Evolutionary conservation across 2,113 vertebrate genomes (phyloP).

Genomic region (Nicator chloris): DNA sequence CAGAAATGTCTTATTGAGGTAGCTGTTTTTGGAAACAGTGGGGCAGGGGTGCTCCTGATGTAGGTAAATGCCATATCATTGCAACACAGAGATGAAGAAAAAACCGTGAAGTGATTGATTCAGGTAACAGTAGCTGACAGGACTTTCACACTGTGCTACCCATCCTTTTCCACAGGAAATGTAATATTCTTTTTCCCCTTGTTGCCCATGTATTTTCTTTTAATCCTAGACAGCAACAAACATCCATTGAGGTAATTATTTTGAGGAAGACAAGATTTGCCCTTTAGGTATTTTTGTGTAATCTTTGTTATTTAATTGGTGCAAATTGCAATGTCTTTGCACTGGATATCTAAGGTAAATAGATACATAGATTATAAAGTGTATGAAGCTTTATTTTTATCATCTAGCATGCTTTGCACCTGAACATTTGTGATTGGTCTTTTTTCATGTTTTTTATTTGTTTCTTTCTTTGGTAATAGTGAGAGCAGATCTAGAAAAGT

Average conservation of each 20-base stretch:
- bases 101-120: neutral
- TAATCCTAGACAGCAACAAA: neutral
- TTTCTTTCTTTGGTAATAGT: neutral
- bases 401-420: neutral
- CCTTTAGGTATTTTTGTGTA: neutral
- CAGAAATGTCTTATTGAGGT: neutral
- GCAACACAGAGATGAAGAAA: neutral
- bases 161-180: neutral
- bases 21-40: neutral
- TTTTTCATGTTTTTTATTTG: fast-evolving
- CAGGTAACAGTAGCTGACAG: neutral
- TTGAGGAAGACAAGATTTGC: neutral
- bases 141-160: neutral
- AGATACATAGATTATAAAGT: neutral
- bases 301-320: neutral
- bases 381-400: neutral
- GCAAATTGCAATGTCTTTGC: neutral
- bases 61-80: neutral
- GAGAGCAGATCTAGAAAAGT: neutral
- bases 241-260: neutral
- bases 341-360: neutral
- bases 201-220: neutral
- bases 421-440: neutral
- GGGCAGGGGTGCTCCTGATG: neutral
- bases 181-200: neutral